Evolutionary conservation across 1,140 invertebrate genomes (phyloP).

Genomic region (Trichoplusia ni): DNA sequence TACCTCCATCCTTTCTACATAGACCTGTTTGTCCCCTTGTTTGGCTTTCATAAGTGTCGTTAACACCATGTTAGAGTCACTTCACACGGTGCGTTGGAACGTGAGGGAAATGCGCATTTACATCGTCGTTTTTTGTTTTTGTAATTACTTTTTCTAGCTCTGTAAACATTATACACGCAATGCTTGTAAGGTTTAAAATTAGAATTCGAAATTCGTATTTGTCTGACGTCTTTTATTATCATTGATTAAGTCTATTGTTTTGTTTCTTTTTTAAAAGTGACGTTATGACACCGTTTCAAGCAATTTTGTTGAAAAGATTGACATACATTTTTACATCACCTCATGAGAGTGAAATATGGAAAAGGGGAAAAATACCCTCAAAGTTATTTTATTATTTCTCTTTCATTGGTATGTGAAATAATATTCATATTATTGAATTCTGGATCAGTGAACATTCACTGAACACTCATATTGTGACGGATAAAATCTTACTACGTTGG

Average conservation of each 20-base stretch:
- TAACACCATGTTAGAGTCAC: background rate
- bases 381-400: background rate
- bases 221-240: no score
- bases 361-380: no score
- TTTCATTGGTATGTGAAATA: background rate
- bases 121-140: background rate
- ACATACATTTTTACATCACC: no score
- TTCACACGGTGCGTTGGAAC: background rate
- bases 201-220: no score
- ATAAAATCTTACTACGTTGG: no score
- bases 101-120: background rate
- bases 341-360: no score
- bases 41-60: conserved; percentile 34
- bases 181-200: no score
- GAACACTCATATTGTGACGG: background rate
- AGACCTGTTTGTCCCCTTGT: conserved; percentile 22
- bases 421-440: conserved; percentile 12
- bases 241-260: no score
- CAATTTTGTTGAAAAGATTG: no score
- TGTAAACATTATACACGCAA: no score
- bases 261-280: no score
- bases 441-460: conserved; percentile 11
- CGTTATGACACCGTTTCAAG: no score
- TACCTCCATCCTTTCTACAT: conserved; percentile 24
- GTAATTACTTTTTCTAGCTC: background rate